Percentiles rank a stretch among this genome's conserved stretches.
phyloP scores from a whole-genome alignment of 2,888 invertebrate species.

The Orthosia gothica region DNA sequence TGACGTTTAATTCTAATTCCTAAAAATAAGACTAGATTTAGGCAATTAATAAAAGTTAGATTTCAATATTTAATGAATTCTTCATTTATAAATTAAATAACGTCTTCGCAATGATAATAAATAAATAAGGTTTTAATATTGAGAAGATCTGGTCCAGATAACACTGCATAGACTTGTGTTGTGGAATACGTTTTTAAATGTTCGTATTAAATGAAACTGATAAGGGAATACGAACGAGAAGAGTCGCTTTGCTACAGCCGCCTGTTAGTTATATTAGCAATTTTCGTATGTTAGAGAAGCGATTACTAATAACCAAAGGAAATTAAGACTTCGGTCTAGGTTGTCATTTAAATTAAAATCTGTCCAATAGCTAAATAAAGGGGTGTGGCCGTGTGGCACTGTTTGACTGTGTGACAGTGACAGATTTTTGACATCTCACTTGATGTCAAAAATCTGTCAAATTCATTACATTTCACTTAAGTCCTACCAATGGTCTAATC shows the following conservation, averaged over 20 bases:
- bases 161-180: slow-evolving; percentile 42
- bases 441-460: too few relatives aligned
- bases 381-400: too few relatives aligned
- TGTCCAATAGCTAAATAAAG: not conserved
- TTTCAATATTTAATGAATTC: slow-evolving; percentile 62
- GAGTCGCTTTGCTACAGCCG: not conserved
- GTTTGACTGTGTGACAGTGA: too few relatives aligned
- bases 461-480: too few relatives aligned
- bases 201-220: not conserved
- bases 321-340: too few relatives aligned
- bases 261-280: not conserved
- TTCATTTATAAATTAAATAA: slow-evolving; percentile 52
- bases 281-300: not conserved
- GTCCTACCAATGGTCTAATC: too few relatives aligned
- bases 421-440: too few relatives aligned
- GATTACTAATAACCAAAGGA: not conserved
- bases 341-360: not conserved
- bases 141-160: slow-evolving; percentile 63
- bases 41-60: slow-evolving; percentile 53
- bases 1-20: slow-evolving; percentile 62
- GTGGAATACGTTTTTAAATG: not conserved
- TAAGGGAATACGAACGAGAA: not conserved
- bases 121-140: slow-evolving; percentile 54
- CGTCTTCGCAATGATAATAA: slow-evolving; percentile 67
- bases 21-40: slow-evolving; percentile 63